Evolutionary conservation across 2,113 vertebrate genomes (phyloP), one percentile per base, ranked within the genome.

Genomic region (Salminus brasiliensis): DNA sequence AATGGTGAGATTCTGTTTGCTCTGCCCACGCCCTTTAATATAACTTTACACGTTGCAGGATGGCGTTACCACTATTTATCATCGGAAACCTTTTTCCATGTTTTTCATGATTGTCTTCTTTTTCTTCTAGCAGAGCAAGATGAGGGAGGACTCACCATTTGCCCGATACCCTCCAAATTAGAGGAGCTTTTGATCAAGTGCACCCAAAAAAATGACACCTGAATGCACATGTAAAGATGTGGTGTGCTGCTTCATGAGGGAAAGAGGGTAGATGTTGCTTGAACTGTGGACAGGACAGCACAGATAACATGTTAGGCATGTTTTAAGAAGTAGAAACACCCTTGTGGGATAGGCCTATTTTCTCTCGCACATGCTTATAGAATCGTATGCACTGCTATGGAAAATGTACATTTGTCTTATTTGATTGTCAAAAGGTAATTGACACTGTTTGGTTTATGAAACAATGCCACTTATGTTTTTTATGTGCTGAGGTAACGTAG

Each of bases 151-250:
- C 21, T 39, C 74, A 36, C 79, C 74, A 0, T 84, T 84, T 57
- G 82, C 82, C 57, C 69, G 27, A 32, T 84, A 78, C 29, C 63
- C 74, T 74, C 53, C 82, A 70, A 74, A 84, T 41, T 84, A 69
- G 45, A 55, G 5, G 5, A 11, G 52, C 23, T 70, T 65, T 59
- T 8, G 30, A 72, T 15, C 12, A 34, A 39, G 32, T 25, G 2
- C 29, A 66, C 32, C 21, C 52, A 15, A 15, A 34, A 15, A 15
- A 34, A 53, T 39, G 52, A 16, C 5, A 29, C 21, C 27, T 72
- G 43, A 16, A 47, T 34, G 25, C 41, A 30, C 11, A 49, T 30
- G 27, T 13, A 0, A 75, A 75, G 52, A 13, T 18, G 4, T 34
- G 15, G 21, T 29, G 6, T 32, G 25, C 57, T 47, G 16, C 57